Evolutionary conservation across 2,888 invertebrate genomes (phyloP), one percentile per base, ranked within the genome.

Genomic region (Criorhina ranunculi): DNA sequence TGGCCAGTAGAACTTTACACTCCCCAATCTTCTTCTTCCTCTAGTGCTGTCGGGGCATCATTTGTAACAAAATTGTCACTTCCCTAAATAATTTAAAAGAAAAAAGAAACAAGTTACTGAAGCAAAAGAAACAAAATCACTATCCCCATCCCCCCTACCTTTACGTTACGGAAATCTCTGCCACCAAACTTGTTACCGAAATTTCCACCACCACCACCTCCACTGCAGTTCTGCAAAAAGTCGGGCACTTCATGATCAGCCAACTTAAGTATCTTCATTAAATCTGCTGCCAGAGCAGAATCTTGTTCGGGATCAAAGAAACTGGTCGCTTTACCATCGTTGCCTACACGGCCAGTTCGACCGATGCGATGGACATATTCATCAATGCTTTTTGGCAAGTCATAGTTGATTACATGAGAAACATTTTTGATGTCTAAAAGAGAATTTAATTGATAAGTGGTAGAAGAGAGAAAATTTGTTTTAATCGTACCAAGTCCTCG

Each of bases 301-400:
- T 98, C 97, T 78, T 92, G 88, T 1, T 93, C 93, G 0, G 91
- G 89, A 89, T 97, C 96, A 89, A 93, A 98, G 91, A 98, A 96
- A 0, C 97, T 97, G 0, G 97, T 95, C 0, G 98, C 96, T 86
- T 94, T 95, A 1, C 99, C 99, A 37, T 95, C 93, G 89, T 97
- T 97, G 9, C 98, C 98, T 0, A 99, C 97, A 86, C 99, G 94
- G 0, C 98, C 99, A 5, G 99, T 99, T 87, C 99, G 94, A 0
- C 99, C 99, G 87, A 99, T 98, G 75, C 98, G 93, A 91, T 99
- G 99, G 0, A 98, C 98, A 88, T 98, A 99, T 88, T 98, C 98
- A 87, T 98, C 98, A 86, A 98, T 96, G 85, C 94, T 94, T 77
- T 95, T 95, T 0, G 98, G 98, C 89, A 99, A 93, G 90, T 99